These are phyloP conservation scores for Brachionus angularis DNA, from an alignment of 1,140 invertebrate species.

Conservation along the genomic window DNA sequence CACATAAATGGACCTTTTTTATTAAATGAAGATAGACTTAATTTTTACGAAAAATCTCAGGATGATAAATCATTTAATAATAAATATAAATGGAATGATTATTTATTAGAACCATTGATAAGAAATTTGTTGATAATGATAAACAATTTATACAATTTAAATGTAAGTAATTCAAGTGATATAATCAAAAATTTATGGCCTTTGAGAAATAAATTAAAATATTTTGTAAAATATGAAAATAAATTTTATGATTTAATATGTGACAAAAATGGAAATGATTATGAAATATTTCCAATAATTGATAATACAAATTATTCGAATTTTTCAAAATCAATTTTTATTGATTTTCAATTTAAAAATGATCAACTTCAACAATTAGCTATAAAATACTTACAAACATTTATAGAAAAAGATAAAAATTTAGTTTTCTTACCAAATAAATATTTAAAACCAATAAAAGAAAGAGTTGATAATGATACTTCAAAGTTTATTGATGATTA, in stretches of 20 bases:
- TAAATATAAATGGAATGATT: slow-evolving; percentile 16
- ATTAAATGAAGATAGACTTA: slow-evolving; percentile 47
- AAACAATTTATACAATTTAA: background rate
- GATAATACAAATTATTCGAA: background rate
- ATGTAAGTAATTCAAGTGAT: background rate
- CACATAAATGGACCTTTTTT: slow-evolving; percentile 56
- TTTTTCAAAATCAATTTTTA: slow-evolving; percentile 5
- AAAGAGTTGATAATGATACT: background rate
- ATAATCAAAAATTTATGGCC: background rate
- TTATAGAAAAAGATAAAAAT: background rate
- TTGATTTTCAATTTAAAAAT: slow-evolving; percentile 12
- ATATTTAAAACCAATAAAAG: background rate
- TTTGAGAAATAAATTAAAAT: background rate
- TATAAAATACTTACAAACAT: background rate
- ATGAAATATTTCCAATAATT: too few species aligned
- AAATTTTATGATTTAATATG: background rate
- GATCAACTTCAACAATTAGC: background rate
- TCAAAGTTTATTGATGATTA: slow-evolving; percentile 22
- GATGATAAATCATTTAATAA: slow-evolving; percentile 10
- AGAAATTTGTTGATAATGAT: slow-evolving; percentile 12
- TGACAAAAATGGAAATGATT: background rate
- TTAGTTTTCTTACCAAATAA: background rate
- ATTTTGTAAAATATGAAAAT: slow-evolving; percentile 8
- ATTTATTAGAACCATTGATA: background rate
- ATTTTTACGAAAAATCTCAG: background rate